phyloP scores from a whole-genome alignment of 2,888 invertebrate species.

The Nephrocerus scutellatus region DNA sequence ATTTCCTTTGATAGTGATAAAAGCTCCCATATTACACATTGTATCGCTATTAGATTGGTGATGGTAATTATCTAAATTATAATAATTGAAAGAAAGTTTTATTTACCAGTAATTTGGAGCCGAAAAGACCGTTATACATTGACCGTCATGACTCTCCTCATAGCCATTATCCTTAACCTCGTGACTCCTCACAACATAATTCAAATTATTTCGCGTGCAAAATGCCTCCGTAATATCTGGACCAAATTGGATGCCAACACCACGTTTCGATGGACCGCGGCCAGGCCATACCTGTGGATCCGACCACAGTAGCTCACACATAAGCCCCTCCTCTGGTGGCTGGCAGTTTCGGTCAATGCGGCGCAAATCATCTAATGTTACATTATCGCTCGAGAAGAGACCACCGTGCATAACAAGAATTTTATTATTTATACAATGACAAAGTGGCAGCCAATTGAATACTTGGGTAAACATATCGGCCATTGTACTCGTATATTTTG shows the following conservation, averaged over 20 bases:
- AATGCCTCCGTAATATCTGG: slow-evolving; percentile 92
- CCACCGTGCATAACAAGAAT: slow-evolving; percentile 96
- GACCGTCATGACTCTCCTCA: slow-evolving; percentile 88
- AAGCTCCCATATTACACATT: slow-evolving; percentile 98
- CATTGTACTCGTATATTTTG: slow-evolving; percentile 93
- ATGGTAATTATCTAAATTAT: neutral
- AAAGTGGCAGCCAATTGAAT: slow-evolving; percentile 94
- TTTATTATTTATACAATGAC: slow-evolving; percentile 84
- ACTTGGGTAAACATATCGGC: slow-evolving; percentile 97
- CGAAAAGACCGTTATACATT: slow-evolving; percentile 97
- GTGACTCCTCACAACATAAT: slow-evolving; percentile 93
- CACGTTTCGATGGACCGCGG: slow-evolving; percentile 88
- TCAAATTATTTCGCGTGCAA: slow-evolving; percentile 74
- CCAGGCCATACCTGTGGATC: slow-evolving; percentile 91
- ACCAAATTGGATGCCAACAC: slow-evolving; percentile 97
- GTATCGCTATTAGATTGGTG: slow-evolving; percentile 66
- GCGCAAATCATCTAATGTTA: slow-evolving; percentile 87
- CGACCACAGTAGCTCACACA: slow-evolving; percentile 99
- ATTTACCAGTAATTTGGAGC: slow-evolving; percentile 97
- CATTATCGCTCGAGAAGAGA: slow-evolving; percentile 85
- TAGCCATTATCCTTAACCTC: slow-evolving; percentile 97
- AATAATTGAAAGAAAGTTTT: slow-evolving; percentile 1
- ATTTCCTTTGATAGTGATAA: slow-evolving; percentile 87
- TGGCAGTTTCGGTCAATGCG: slow-evolving; percentile 87
- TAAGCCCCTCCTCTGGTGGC: slow-evolving; percentile 93